Conservation (phyloP, 2,113 vertebrate species). For the Recurvirostra avosetta region DNA sequence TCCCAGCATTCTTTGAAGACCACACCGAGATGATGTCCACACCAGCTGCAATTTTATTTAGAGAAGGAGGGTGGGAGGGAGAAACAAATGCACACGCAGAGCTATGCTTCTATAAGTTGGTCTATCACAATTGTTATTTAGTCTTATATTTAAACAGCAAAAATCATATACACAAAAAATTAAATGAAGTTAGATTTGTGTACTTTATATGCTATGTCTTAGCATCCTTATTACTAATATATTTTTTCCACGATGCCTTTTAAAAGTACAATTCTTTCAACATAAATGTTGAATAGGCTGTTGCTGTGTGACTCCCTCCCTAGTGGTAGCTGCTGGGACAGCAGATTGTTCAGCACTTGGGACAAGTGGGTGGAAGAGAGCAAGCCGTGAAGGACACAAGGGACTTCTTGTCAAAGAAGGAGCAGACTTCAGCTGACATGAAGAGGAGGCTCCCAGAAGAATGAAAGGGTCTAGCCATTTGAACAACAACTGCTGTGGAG, state of each 20-base stretch:
- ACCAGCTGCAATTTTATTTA: not conserved
- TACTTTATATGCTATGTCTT: not conserved
- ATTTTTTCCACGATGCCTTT: not conserved
- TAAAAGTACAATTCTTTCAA: not conserved
- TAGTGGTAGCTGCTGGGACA: not conserved
- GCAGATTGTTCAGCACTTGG: not conserved
- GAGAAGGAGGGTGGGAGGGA: not conserved
- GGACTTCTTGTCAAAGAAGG: not conserved
- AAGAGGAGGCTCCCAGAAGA: not conserved
- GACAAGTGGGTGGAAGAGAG: not conserved
- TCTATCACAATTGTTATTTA: not conserved
- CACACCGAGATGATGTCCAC: not conserved
- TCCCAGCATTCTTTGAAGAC: not conserved
- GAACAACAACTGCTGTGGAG: not conserved
- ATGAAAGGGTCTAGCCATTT: not conserved
- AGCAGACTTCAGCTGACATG: not conserved
- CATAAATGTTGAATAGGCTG: not conserved
- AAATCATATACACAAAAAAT: not conserved
- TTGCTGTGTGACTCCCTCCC: not conserved
- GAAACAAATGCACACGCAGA: not conserved
- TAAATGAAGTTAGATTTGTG: not conserved
- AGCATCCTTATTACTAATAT: not conserved
- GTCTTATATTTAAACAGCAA: not conserved
- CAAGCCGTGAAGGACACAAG: not conserved
- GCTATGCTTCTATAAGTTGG: not conserved